Base-by-base conservation (phyloP, 92 coral and sea anemone genomes). In the Zoanthus gigantus region DNA sequence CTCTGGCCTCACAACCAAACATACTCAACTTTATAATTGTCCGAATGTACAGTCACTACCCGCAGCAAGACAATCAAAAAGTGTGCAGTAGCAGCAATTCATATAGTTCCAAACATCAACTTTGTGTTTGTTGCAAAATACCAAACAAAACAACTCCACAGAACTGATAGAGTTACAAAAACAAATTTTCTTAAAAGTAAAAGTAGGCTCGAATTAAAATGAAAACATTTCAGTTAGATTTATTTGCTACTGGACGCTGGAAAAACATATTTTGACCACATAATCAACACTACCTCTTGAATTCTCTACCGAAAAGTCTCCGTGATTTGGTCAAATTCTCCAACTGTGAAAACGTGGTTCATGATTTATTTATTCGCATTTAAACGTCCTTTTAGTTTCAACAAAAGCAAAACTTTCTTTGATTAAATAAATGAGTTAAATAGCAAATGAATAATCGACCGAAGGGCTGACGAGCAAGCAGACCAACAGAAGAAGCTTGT, bases 321-420 rank as follows among this genome's bases (percentile, higher is more conserved):
- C 76, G 61, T 81, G 85, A 81, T 81, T 81, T 67, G 56, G n/a
- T 34, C 74, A 30, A 69, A 11, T 69, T 65, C 31, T 44, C 85
- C 85, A 28, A 81, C 85, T 81, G 58, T 45, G 85, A 81, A 50
- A 81, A 81, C 85, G 85, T 81, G 85, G 85, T 81, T 81, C 85
- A 81, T 81, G 76, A 81, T 81, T 81, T 81, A 81, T 81, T 81
- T 81, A 81, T 81, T 32, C 23, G 10, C 67, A 81, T 47, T 81
- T 65, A 81, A 81, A 73, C 74, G 71, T 81, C 66, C 75, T 81
- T 81, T 81, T 81, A 81, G 75, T 46, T 81, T 66, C 85, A 60
- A 81, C 76, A 81, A 81, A 81, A 81, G 85, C 85, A 74, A 81
- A 81, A 81, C 13, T 81, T 63, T 56, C 66, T 42, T 23, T 81